Base-by-base conservation (phyloP, 2,888 invertebrate genomes). In the Xylophagus ater region DNA sequence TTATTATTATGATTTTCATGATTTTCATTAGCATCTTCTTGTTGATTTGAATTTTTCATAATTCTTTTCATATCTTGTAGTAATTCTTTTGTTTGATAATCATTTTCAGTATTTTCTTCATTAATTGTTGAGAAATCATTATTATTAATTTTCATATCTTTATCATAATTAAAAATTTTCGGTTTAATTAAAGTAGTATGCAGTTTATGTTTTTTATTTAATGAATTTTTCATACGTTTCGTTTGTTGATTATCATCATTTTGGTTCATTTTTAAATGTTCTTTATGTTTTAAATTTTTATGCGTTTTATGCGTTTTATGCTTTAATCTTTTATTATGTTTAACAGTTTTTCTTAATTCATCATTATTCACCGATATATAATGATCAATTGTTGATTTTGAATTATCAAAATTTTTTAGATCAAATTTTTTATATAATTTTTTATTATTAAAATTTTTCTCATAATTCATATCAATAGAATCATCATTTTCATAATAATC, bases 41-140 rank as follows among this genome's bases (percentile, higher is more conserved):
- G 21, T 40, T 36, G 37, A 34, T 33, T 44, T 43, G 15, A 56
- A 43, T 63, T 65, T 44, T 60, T 58, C 59, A 64, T 59, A 30
- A 64, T 63, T 15, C 63, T 62, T 43, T 59, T 52, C 64, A 65
- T 64, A 38, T 64, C 60, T 48, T 60, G 58, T 15, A 57, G 58
- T 23, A 65, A 49, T 43, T 60, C 62, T 41, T 62, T 62, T 34
- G 59, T 57, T 29, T 60, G 60, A 41, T 59, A 59, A 28, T 60
- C 58, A 32, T 57, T 56, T 8, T 39, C 47, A 15, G 10, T 4
- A 12, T 26, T 15, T 25, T 18, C 7, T 26, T 20, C 10, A 26
- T 26, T 10, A 2, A 15, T n/a, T 19, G 5, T 14, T 10, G 23
- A n/a, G 19, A 18, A 4, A n/a, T 18, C 9, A n/a, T 13, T 6